Base-by-base conservation (phyloP, 2,797 vertebrate genomes). In the Tiaroga cobitis region DNA sequence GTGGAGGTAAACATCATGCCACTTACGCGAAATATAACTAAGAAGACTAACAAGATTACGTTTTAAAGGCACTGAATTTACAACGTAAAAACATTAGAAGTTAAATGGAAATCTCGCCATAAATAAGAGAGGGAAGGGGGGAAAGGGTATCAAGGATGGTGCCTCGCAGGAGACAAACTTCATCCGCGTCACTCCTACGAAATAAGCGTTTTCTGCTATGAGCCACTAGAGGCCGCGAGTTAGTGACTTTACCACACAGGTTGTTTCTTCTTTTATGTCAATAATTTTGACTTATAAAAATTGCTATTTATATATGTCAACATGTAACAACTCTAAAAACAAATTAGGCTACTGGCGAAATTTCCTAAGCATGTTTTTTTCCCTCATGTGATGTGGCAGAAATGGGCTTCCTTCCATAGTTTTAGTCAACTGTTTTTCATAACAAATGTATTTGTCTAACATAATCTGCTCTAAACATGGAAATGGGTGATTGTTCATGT, bases 1-100 rank as follows among this genome's bases (percentile, higher is more conserved):
- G 94, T 95, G 87, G 92, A 93, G 88, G 93, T 94, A 81, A 96
- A 96, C 95, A 96, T 96, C 80, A 79, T 75, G 84, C 88, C 80
- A 0, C 46, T 49, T 54, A 56, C 56, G 61, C 61, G 24, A 34
- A 41, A 43, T 37, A 43, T 24, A 68, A 61, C 26, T 21, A 80
- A 16, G 79, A 79, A 37, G 29, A 15, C 7, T 21, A 24, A 54
- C 6, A 5, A 26, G 2, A 26, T 13, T 21, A 16, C 13, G 65
- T 80, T 32, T 39, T 59, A 70, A 87, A 78, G 29, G 82, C 83
- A 77, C 83, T 49, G 5, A 3, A 5, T 87, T 87, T 90, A 72
- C 82, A 87, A 78, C 37, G 10, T 56, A 82, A 81, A 89, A 92
- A 92, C 82, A 88, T 73, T 39, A 16, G 85, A 90, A 87, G 84